Percentiles rank a stretch among this genome's conserved stretches.
Evolutionary conservation across 2,888 invertebrate genomes (phyloP).

Genomic region (Eupithecia dodoneata): DNA sequence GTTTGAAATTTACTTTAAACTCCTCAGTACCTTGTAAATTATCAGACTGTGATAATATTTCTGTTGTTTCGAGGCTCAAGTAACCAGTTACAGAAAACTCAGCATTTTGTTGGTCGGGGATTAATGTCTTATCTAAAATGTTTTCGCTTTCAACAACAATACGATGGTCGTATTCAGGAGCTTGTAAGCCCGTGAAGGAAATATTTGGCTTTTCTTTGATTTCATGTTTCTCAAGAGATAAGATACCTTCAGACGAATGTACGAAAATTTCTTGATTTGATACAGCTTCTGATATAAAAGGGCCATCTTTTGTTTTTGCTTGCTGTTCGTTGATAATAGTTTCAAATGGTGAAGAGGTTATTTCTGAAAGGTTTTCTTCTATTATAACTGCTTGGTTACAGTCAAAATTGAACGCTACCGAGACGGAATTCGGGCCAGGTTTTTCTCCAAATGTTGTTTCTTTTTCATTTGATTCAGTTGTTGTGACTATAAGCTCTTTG

Average conservation of each 20-base stretch:
- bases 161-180: constrained; percentile 83
- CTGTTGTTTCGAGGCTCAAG: constrained; percentile 81
- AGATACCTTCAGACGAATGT: constrained; percentile 72
- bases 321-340: constrained; percentile 52
- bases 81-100: constrained; percentile 69
- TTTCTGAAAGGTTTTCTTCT: constrained; percentile 78
- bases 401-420: constrained; percentile 59
- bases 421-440: constrained; percentile 48
- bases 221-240: constrained; percentile 53
- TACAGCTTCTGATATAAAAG: constrained; percentile 83
- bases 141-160: constrained; percentile 85
- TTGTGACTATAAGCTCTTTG: constrained; percentile 81
- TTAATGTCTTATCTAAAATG: constrained; percentile 58
- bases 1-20: constrained; percentile 65
- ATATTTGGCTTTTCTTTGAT: constrained; percentile 72
- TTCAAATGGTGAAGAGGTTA: constrained; percentile 66
- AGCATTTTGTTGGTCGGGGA: constrained; percentile 75
- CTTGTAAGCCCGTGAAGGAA: constrained; percentile 78
- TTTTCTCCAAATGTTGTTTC: constrained; percentile 68
- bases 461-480: constrained; percentile 83
- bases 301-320: constrained; percentile 65
- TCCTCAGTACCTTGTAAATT: constrained; percentile 72
- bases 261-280: constrained; percentile 83
- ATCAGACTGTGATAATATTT: constrained; percentile 82
- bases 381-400: constrained; percentile 79